Percentiles rank a stretch among this genome's conserved stretches.
Conservation (phyloP, 2,888 invertebrate species). For the Xanthia togata region DNA sequence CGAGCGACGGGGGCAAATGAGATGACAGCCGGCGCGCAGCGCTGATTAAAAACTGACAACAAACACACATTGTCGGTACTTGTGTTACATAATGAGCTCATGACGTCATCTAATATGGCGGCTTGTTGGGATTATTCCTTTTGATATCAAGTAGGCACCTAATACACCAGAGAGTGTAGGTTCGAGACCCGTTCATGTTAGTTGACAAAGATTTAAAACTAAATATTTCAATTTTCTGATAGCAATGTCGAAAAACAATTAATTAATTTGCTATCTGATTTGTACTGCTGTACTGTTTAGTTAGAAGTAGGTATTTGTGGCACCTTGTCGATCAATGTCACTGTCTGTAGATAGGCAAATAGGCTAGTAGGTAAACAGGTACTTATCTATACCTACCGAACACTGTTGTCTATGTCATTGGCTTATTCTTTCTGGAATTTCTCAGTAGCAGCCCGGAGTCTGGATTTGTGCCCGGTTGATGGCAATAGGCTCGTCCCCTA, state of each 20-base stretch:
- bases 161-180: background rate
- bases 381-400: background rate
- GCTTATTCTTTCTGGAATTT: no score
- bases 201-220: background rate
- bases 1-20: slow-evolving; percentile 57
- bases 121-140: background rate
- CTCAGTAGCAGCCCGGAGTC: no score
- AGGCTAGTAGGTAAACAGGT: slow-evolving; percentile 36
- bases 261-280: slow-evolving; percentile 7
- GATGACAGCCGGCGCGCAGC: slow-evolving; percentile 63
- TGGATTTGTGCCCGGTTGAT: no score
- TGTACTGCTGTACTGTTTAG: slow-evolving; percentile 15
- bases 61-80: slow-evolving; percentile 38
- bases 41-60: slow-evolving; percentile 57
- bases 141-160: background rate
- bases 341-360: slow-evolving; percentile 51
- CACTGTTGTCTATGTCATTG: slow-evolving; percentile 17
- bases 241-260: slow-evolving; percentile 3
- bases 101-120: slow-evolving; percentile 37
- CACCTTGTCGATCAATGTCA: slow-evolving; percentile 56
- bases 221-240: slow-evolving; percentile 2
- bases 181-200: background rate
- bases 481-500: no score
- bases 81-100: slow-evolving; percentile 33
- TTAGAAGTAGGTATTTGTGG: slow-evolving; percentile 13